Evolutionary conservation across 1,140 invertebrate species (phyloP), one percentile per base, ranked within the genome.

Genomic region (Nasonia giraulti): DNA sequence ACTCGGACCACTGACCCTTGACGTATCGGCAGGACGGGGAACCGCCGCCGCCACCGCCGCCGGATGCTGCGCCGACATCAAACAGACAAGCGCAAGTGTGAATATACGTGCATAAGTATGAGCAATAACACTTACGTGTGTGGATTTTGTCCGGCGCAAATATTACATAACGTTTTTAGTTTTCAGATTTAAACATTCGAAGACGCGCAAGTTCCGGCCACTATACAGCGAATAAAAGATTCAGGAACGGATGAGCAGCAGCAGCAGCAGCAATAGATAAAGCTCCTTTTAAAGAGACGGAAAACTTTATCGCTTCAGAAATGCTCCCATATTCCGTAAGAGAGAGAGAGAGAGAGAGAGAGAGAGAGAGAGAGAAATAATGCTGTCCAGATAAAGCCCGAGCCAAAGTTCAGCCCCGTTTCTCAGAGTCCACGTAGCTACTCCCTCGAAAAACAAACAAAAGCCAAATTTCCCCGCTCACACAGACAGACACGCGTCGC

Each of bases 1-100:
- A 98, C 88, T 97, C 96, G 84, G 96, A 96, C 97, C 97, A 98
- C 80, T 96, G 93, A 87, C 96, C 96, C 89, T 98, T 97, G 83
- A 94, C 94, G 92, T 98, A 98, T 90, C 96, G 95, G 91, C 97
- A 98, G 66, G 95, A 89, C 55, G 88, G 86, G 80, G 88, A 81
- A 87, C 89, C 89, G 85, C 90, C 89, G 89, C 31, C 27, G 31
- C 76, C 69, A 44, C 82, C 27, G 31, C 76, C 69, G 50, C 82
- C 82, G 55, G 55, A 84, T 84, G 76, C 82, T 84, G 47, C 27
- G 14, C 27, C 73, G 50, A 83, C 74, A 82, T 33, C 31, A 76
- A 82, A 50, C 75, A 77, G 14, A 77, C 75, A 77, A 47, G 20
- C 20, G 37, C 33, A 14, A 71, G 66, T n/a, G 66, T 10, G 66